Base-by-base conservation (phyloP, 1,140 invertebrate genomes). In the Lordiphosa stackelbergi region DNA sequence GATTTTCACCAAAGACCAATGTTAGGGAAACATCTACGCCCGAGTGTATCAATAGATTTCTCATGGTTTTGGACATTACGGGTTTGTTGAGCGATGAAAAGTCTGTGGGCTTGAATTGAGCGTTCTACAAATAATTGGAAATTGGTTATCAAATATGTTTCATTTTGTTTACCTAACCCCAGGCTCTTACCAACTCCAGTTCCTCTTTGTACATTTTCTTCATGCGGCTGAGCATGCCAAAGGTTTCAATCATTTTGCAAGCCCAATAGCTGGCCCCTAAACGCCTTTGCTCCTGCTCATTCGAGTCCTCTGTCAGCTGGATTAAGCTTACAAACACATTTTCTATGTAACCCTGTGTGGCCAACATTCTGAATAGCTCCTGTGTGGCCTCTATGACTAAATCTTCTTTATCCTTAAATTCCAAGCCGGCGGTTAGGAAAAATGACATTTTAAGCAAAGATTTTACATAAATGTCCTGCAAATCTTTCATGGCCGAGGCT, bases 121-220 rank as follows among this genome's bases (percentile, higher is more conserved):
- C 41, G 35, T 86, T 74, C 85, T 86, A 22, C 0, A 55, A 42
- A 57, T 5, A 5, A 40, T 7, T 7, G 0, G 5, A 0, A 37
- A 9, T 31, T 31, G n/a, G 3, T 28, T 42, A 51, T 3, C 0
- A 45, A 10, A 38, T 1, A 31, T 0, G 2, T 4, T 16, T n/a
- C 43, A 0, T 0, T 2, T 10, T 10, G 12, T 0, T 19, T 4
- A 6, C 5, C 6, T 4, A 0, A 1, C 7, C 2, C 24, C 24
- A n/a, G n/a, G n/a, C n/a, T n/a, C 66, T 11, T 60, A 87, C 86
- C 65, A 78, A 42, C 53, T 87, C 81, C 19, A 81, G 53, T 60
- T 86, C 77, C 13, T 60, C 73, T 28, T 77, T 84, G 16, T 75
- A 86, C 78, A 86, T 83, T 11, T 69, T 53, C 36, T 87, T 87